These are phyloP conservation scores for Nerophis ophidion DNA, from an alignment of 2,113 vertebrate genomes.

Conservation along the genomic window DNA sequence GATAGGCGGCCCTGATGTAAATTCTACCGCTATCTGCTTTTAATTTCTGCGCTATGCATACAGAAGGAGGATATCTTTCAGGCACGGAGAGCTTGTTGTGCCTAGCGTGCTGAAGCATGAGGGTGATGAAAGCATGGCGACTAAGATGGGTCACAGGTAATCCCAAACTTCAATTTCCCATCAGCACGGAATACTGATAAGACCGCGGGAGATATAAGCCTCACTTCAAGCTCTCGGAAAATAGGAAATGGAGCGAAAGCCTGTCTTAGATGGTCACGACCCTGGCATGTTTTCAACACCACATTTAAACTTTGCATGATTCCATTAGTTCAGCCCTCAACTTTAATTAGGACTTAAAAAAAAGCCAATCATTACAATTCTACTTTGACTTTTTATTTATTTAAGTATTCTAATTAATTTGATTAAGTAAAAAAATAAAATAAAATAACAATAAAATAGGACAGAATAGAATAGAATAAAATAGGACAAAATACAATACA, in stretches of 20 bases:
- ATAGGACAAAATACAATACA: too few relatives aligned
- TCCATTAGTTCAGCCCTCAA: background rate
- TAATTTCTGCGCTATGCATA: conserved; percentile 44
- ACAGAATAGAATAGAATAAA: too few relatives aligned
- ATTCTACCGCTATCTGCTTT: conserved; percentile 30
- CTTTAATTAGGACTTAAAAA: conserved; percentile 20
- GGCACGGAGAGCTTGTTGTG: conserved; percentile 17
- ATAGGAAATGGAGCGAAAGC: conserved; percentile 60
- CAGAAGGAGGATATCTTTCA: conserved; percentile 24
- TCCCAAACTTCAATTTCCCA: conserved; percentile 68
- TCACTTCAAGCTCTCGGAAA: conserved; percentile 47
- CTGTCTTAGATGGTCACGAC: conserved; percentile 39
- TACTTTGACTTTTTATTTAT: conserved; percentile 19
- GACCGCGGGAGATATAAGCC: conserved; percentile 54
- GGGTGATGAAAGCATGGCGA: conserved; percentile 41
- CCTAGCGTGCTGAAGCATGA: conserved; percentile 27
- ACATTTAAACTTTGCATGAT: background rate
- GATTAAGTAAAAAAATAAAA: too few relatives aligned
- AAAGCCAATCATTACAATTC: conserved; percentile 26
- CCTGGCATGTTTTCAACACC: conserved; percentile 6
- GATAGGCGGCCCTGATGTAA: conserved; percentile 33
- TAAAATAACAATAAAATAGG: too few relatives aligned
- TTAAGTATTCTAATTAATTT: too few relatives aligned
- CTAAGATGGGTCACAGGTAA: conserved; percentile 59
- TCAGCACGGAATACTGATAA: conserved; percentile 71